These are phyloP conservation scores for Metalampra italica DNA, from an alignment of 2,888 invertebrate species.

Conservation along the genomic window DNA sequence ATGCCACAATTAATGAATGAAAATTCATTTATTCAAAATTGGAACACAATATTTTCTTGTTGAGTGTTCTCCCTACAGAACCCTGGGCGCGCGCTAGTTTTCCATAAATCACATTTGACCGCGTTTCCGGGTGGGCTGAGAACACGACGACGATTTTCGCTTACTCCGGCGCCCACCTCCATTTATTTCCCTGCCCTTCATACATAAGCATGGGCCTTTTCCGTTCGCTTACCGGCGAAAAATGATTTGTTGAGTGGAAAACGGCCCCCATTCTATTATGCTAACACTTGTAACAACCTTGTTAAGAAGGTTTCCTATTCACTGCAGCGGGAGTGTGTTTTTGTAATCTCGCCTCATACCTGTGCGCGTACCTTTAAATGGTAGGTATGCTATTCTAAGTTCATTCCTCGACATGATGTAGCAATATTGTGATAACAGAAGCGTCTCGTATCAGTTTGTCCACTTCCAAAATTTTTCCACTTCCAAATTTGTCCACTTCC, in stretches of 20 bases:
- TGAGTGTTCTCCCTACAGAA: constrained; percentile 9
- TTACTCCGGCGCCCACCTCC: constrained; percentile 11
- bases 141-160: constrained; percentile 15
- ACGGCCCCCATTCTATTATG: constrained; percentile 29
- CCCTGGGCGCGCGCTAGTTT: constrained; percentile 10
- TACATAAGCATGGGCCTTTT: constrained; percentile 33
- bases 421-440: too few species aligned
- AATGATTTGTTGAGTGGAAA: constrained; percentile 39
- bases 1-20: too few species aligned
- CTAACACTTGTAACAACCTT: constrained; percentile 24
- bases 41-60: too few species aligned
- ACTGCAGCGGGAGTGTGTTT: constrained; percentile 6
- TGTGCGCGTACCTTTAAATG: too few species aligned
- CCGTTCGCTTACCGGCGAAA: constrained; percentile 21
- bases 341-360: constrained; percentile 1
- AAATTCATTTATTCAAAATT: too few species aligned
- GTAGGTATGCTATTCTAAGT: too few species aligned
- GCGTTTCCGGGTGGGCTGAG: constrained; percentile 17
- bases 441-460: too few species aligned
- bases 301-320: constrained; percentile 1
- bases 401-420: too few species aligned
- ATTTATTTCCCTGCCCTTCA: constrained; percentile 32
- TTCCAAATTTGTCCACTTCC: too few species aligned
- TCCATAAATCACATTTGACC: constrained; percentile 19
- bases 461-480: too few species aligned